phyloP scores from a whole-genome alignment of 2,888 invertebrate species.

The Calephelis perditalis region DNA sequence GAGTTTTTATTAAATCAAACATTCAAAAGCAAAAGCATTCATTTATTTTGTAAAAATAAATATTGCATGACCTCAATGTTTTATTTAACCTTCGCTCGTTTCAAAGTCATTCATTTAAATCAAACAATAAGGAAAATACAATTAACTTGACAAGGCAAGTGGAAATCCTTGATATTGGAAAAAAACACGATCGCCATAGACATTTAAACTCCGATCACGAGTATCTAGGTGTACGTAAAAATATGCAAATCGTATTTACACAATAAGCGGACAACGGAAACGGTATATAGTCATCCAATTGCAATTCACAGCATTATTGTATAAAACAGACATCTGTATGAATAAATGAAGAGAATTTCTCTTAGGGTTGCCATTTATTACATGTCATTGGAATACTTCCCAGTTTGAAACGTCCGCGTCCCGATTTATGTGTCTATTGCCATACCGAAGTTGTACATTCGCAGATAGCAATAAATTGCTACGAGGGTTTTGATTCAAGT shows the following conservation, averaged over 20 bases:
- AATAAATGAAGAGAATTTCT: conserved; percentile 49
- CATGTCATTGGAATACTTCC: too few relatives aligned
- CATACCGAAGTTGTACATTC: too few relatives aligned
- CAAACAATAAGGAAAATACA: conserved; percentile 32
- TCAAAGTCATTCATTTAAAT: not conserved
- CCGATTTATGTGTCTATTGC: too few relatives aligned
- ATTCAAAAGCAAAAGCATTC: too few relatives aligned
- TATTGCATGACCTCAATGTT: not conserved
- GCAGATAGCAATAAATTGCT: too few relatives aligned
- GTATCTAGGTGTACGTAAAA: conserved; percentile 37
- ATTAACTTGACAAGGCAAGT: conserved; percentile 25
- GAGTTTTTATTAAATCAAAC: too few relatives aligned
- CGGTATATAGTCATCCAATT: conserved; percentile 54
- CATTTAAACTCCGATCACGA: conserved; percentile 11
- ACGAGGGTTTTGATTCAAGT: too few relatives aligned
- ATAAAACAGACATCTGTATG: conserved; percentile 54
- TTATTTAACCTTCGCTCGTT: not conserved
- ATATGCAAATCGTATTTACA: conserved; percentile 61
- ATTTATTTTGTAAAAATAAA: not conserved
- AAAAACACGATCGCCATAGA: conserved; percentile 1
- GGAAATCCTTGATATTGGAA: conserved; percentile 6
- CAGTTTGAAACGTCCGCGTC: too few relatives aligned
- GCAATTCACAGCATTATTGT: conserved; percentile 59
- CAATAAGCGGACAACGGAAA: conserved; percentile 50
- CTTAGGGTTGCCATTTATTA: not conserved